Percentiles rank a stretch among this genome's conserved stretches.
phyloP scores from a whole-genome alignment of 2,797 vertebrate species.

The Chiloscyllium punctatum region DNA sequence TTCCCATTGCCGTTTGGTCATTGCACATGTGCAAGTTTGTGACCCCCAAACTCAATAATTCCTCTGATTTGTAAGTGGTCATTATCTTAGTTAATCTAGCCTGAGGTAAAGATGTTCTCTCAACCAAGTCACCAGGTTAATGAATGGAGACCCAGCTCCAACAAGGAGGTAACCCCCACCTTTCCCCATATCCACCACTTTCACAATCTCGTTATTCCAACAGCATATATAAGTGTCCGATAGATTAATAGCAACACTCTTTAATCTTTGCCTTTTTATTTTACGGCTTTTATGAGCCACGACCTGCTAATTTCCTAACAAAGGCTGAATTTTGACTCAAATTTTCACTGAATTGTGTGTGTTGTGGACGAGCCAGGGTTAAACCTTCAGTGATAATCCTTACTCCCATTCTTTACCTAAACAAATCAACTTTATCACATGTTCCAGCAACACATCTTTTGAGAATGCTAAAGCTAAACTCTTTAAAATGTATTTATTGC shows the following conservation, averaged over 20 bases:
- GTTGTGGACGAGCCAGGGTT: not conserved
- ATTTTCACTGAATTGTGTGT: not conserved
- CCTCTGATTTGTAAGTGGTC: not conserved
- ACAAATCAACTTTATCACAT: not conserved
- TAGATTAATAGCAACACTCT: not conserved
- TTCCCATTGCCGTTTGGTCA: no score
- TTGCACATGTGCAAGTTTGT: not conserved
- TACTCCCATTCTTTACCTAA: not conserved
- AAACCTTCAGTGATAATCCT: not conserved
- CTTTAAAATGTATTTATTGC: not conserved
- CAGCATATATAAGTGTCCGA: not conserved
- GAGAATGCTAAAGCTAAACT: not conserved
- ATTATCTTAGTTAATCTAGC: not conserved
- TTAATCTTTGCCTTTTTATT: not conserved
- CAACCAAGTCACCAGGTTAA: not conserved
- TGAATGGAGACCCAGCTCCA: not conserved
- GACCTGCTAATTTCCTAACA: not conserved
- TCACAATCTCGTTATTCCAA: not conserved
- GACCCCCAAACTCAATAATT: not conserved
- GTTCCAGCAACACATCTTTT: not conserved
- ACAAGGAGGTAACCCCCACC: not conserved
- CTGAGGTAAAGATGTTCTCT: not conserved
- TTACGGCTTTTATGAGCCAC: not conserved
- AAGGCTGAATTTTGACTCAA: not conserved
- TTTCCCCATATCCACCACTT: no score